phyloP scores from a whole-genome alignment of 2,113 vertebrate species.

The Phoenicopterus ruber region DNA sequence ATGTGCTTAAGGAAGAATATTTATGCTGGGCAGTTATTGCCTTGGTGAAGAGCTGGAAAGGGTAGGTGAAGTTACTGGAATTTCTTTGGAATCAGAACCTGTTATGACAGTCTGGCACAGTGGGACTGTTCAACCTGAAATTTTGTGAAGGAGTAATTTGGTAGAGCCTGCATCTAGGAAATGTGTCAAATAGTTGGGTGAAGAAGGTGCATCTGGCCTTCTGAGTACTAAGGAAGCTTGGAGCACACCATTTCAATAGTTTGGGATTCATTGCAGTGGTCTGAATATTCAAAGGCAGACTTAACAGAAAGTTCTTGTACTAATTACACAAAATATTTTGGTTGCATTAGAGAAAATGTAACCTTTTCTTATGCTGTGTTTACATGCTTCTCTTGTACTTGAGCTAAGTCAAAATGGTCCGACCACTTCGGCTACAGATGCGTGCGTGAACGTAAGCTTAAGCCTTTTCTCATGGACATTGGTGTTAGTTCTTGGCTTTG shows the following conservation, averaged over 20 bases:
- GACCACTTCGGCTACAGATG: not conserved
- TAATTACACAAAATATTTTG: not conserved
- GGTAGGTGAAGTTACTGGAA: not conserved
- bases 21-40: not conserved
- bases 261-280: not conserved
- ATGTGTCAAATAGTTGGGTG: not conserved
- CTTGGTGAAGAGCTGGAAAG: not conserved
- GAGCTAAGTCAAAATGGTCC: not conserved
- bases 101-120: not conserved
- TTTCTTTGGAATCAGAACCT: not conserved
- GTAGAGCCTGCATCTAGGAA: not conserved
- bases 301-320: too few relatives aligned
- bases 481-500: not conserved
- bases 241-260: not conserved
- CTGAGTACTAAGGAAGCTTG: not conserved
- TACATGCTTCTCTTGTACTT: not conserved
- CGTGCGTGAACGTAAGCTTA: not conserved
- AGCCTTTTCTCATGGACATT: not conserved
- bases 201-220: not conserved
- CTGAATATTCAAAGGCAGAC: not conserved
- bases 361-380: not conserved
- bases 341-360: not conserved
- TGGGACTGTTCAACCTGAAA: not conserved
- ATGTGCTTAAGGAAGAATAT: not conserved
- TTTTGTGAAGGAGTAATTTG: not conserved